Percentiles rank a stretch among this genome's conserved stretches.
phyloP scores from a whole-genome alignment of 2,113 vertebrate species.

The Vulpes lagopus region DNA sequence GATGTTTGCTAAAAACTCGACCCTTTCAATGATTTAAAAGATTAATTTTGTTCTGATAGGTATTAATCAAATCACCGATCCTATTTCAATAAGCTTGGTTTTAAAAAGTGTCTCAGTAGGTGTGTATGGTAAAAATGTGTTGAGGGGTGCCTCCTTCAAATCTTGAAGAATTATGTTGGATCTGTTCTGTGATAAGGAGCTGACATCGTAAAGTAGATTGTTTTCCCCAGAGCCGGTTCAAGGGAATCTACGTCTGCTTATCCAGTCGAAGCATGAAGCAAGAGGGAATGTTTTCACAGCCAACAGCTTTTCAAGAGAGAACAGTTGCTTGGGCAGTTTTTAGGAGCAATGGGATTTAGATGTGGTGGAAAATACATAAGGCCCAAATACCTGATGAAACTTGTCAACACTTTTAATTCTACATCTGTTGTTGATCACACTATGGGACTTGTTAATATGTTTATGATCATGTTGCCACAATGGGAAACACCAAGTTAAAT shows the following conservation, averaged over 20 bases:
- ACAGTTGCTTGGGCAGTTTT: conserved; percentile 69
- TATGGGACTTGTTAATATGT: conserved; percentile 82
- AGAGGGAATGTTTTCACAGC: conserved; percentile 68
- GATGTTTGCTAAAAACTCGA: not conserved
- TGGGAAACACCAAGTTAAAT: conserved; percentile 81
- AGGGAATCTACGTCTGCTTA: conserved; percentile 51
- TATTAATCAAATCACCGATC: not conserved
- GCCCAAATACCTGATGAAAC: conserved; percentile 85
- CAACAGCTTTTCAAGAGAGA: conserved; percentile 63
- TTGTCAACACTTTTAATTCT: conserved; percentile 85
- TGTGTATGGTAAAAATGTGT: not conserved
- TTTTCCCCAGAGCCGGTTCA: not conserved
- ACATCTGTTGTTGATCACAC: conserved; percentile 86
- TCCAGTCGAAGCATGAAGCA: conserved; percentile 40
- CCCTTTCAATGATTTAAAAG: not conserved
- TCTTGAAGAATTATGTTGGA: not conserved
- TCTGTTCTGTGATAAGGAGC: not conserved
- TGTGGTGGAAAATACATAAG: conserved; percentile 75
- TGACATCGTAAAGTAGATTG: conserved; percentile 11
- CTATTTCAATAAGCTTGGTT: not conserved
- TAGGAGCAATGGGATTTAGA: conserved; percentile 81
- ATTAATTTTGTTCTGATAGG: not conserved
- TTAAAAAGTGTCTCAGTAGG: not conserved
- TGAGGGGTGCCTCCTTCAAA: not conserved
- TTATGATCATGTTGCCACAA: conserved; percentile 79